Evolutionary conservation across 1,140 invertebrate species (phyloP), one percentile per base, ranked within the genome.

Genomic region (Elymnias hypermnestra): DNA sequence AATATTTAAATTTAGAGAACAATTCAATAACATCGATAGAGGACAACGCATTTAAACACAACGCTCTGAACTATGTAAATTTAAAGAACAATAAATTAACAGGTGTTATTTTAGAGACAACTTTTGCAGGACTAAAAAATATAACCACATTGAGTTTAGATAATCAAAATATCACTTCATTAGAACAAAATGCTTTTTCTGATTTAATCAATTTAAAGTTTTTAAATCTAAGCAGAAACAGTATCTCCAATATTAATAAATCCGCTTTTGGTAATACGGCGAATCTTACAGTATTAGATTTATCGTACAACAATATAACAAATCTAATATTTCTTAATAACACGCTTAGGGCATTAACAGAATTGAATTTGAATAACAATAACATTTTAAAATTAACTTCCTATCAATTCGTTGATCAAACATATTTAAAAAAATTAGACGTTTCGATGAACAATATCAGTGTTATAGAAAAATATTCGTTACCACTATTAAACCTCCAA

Each of bases 201-300:
- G 37, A 47, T 2, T 65, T 72, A 54, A 17, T 10, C 5, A 41
- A 19, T 15, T 53, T 83, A 28, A 12, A 40, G 5, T 18, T 40
- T 38, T 57, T 83, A 25, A 78, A 81, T 55, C 40, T 78, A 33
- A 75, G 67, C 50, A 36, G n/a, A 6, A 83, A 83, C 35, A 39
- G 12, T 40, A 73, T 83, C 31, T 28, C 43, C 12, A 15, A 18
- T 10, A 50, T 83, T 21, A 63, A 67, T 22, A 53, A 47, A 13
- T 41, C 57, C 2, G 54, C 57, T 40, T 83, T 81, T 35, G 18
- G 28, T 17, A 53, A 63, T 23, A 25, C 31, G 19, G 22, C 8
- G 17, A 39, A 18, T 2, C 19, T 78, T 5, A 29, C 8, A 10
- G 19, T 57, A 29, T 63, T 83, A 57, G 73, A 83, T 53, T 18